Conservation (phyloP, 2,797 vertebrate genomes). For the Pteropus rufus region DNA sequence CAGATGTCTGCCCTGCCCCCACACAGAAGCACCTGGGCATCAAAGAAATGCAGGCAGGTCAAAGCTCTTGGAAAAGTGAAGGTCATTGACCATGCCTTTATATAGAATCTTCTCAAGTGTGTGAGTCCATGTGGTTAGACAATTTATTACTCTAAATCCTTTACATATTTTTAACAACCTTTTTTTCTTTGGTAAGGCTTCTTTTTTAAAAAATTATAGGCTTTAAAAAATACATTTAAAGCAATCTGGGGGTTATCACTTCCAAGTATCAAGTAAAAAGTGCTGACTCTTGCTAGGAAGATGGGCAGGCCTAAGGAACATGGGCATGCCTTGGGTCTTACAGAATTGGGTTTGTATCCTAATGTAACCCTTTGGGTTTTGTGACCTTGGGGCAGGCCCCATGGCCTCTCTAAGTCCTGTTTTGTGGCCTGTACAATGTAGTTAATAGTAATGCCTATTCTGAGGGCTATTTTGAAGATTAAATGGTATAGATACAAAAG, state of each 20-base stretch:
- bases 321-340: background rate
- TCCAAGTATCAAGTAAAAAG: background rate
- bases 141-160: background rate
- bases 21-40: background rate
- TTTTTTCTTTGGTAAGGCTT: background rate
- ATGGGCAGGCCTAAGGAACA: background rate
- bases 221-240: constrained; percentile 1
- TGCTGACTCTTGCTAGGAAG: background rate
- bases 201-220: background rate
- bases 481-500: constrained; percentile 10
- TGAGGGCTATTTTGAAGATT: constrained; percentile 3
- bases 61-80: background rate
- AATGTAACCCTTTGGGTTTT: background rate
- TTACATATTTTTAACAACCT: background rate
- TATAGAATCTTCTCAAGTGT: background rate
- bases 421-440: background rate
- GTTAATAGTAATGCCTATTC: background rate
- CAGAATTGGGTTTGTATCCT: background rate
- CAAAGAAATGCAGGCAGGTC: background rate
- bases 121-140: background rate
- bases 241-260: background rate
- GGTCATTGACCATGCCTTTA: background rate
- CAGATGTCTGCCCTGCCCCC: background rate
- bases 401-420: background rate
- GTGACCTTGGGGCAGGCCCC: background rate